Conservation (phyloP, 2,797 vertebrate genomes). For the Gymnodraco acuticeps region DNA sequence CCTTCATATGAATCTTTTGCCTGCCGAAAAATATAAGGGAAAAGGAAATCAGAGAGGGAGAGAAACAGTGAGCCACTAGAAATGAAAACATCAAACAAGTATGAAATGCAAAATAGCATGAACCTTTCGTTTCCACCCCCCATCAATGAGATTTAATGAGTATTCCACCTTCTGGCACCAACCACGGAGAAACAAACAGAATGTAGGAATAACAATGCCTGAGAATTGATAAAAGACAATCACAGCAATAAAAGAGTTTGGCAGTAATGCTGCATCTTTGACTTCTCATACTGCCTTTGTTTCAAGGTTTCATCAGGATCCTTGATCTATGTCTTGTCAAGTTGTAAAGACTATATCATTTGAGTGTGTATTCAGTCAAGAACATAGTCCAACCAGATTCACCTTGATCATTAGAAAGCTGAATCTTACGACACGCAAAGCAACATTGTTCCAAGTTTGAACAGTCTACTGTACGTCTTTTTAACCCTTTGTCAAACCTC, state of each 20-base stretch:
- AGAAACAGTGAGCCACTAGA: slow-evolving; percentile 45
- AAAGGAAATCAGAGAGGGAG: slow-evolving; percentile 48
- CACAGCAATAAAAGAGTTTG: slow-evolving; percentile 34
- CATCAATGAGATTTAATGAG: slow-evolving; percentile 79
- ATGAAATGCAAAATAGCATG: slow-evolving; percentile 80
- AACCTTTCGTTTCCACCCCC: slow-evolving; percentile 61
- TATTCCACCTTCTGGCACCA: slow-evolving; percentile 69
- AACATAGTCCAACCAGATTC: slow-evolving; percentile 36
- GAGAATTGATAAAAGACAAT: slow-evolving; percentile 56
- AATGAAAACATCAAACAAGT: slow-evolving; percentile 83
- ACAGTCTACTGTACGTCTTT: slow-evolving; percentile 13
- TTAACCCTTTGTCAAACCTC: slow-evolving; percentile 28
- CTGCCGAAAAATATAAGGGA: slow-evolving; percentile 59
- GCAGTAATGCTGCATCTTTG: slow-evolving; percentile 42
- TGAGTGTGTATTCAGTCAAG: slow-evolving; percentile 17
- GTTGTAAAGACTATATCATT: slow-evolving; percentile 31
- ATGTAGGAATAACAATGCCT: slow-evolving; percentile 51
- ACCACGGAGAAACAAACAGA: slow-evolving; percentile 55
- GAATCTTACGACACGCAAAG: slow-evolving; percentile 26
- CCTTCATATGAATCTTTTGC: slow-evolving; percentile 71
- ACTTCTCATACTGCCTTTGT: slow-evolving; percentile 40
- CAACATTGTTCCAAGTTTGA: slow-evolving; percentile 8
- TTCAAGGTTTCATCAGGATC: slow-evolving; percentile 38
- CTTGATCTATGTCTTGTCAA: slow-evolving; percentile 33
- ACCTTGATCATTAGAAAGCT: slow-evolving; percentile 39